A percentile compares a stretch with the other conserved stretches of the same genome.
phyloP scores from a whole-genome alignment of 2,797 vertebrate species.

The Harpagifer antarcticus region DNA sequence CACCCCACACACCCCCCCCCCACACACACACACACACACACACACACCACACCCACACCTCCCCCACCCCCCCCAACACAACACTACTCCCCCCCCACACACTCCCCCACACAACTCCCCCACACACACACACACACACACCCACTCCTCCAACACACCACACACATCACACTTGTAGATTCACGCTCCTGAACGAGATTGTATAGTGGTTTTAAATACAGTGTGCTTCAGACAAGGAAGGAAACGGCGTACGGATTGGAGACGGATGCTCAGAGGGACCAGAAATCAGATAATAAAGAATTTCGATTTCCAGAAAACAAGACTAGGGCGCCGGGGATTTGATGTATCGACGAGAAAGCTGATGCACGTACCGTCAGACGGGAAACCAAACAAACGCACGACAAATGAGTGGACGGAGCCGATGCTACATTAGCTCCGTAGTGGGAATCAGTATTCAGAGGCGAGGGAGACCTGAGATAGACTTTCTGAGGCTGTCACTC shows the following conservation, averaged over 20 bases:
- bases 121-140: no score
- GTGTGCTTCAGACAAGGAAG: conserved; percentile 61
- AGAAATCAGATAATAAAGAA: conserved; percentile 82
- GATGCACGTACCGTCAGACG: conserved; percentile 66
- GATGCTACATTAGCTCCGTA: conserved; percentile 40
- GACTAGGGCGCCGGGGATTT: conserved; percentile 61
- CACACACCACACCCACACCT: no score
- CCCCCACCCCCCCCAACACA: no score
- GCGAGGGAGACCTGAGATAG: conserved; percentile 13
- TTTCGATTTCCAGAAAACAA: conserved; percentile 79
- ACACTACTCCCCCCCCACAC: no score
- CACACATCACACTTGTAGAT: conserved; percentile 12
- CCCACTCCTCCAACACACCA: conserved; percentile 30
- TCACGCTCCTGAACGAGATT: conserved; percentile 53
- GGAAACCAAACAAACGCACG: conserved; percentile 55
- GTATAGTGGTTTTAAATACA: conserved; percentile 66
- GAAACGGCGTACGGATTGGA: conserved; percentile 69
- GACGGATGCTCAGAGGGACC: conserved; percentile 74
- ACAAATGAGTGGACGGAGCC: conserved; percentile 59
- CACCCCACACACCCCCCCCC: no score
- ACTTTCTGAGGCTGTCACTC: conserved; percentile 19
- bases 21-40: no score
- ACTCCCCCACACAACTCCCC: no score
- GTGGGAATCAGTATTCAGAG: conserved; percentile 67
- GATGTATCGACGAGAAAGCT: conserved; percentile 64